Evolutionary conservation across 2,888 invertebrate genomes (phyloP).

Genomic region (Xiphydria camelus): DNA sequence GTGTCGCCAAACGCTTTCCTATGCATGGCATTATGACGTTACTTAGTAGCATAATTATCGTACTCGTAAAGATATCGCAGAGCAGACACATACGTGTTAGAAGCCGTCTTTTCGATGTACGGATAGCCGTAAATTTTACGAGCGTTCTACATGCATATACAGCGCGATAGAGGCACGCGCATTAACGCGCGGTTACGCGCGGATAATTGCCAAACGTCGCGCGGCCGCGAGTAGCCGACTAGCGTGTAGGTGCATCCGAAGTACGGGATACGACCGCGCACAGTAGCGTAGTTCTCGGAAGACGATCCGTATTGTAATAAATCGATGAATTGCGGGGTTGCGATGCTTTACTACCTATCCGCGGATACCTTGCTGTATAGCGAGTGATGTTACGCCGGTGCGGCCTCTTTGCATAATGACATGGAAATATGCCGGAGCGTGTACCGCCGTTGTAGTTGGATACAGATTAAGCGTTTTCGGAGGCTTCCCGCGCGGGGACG

Average conservation of each 20-base stretch:
- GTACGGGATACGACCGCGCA: conserved; percentile 3
- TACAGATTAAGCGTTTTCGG: conserved; percentile 52
- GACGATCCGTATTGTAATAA: conserved; percentile 54
- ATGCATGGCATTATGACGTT: no score
- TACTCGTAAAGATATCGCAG: no score
- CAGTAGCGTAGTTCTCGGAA: conserved; percentile 37
- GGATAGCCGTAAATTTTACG: no score
- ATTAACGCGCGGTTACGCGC: conserved; percentile 31
- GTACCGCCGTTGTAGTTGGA: conserved; percentile 51
- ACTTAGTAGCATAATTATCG: no score
- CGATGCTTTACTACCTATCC: conserved; percentile 34
- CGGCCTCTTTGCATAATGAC: conserved; percentile 52
- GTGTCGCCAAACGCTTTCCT: no score
- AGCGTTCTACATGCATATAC: no score
- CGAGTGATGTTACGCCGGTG: conserved; percentile 44
- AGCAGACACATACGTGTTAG: no score
- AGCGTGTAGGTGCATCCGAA: background rate
- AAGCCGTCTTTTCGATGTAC: no score
- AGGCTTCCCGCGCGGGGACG: no score
- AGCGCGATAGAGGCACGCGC: conserved; percentile 37
- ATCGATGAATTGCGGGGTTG: conserved; percentile 41
- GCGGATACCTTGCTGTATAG: conserved; percentile 16
- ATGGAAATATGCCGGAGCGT: conserved; percentile 54
- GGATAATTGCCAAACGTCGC: conserved; percentile 11
- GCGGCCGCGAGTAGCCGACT: background rate